Conservation (phyloP, 2,797 vertebrate genomes). For the Telmatherina bonti region DNA sequence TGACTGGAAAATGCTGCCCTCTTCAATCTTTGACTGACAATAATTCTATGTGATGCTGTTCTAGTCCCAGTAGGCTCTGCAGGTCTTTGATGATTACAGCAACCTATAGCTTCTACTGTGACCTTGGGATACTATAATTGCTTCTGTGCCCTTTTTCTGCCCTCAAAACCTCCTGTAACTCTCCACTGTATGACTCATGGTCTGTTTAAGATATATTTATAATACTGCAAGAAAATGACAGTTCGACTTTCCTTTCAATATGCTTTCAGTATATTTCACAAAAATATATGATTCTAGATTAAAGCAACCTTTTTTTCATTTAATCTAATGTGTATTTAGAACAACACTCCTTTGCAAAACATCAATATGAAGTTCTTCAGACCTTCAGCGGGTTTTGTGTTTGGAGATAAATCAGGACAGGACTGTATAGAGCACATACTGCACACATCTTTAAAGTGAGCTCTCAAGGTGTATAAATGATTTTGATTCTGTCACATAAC, state of each 20-base stretch:
- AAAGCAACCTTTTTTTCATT: slow-evolving; percentile 3
- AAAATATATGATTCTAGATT: neutral
- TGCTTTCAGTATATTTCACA: neutral
- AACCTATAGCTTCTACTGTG: slow-evolving; percentile 11
- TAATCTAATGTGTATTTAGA: slow-evolving; percentile 1
- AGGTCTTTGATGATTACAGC: slow-evolving; percentile 24
- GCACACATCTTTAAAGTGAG: slow-evolving; percentile 37
- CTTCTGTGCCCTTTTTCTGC: slow-evolving; percentile 49
- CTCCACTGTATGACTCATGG: neutral
- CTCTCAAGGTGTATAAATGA: slow-evolving; percentile 54
- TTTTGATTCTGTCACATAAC: slow-evolving; percentile 59
- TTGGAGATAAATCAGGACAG: slow-evolving; percentile 24
- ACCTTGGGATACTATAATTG: slow-evolving; percentile 48
- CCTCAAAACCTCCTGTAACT: slow-evolving; percentile 20
- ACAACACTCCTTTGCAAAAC: neutral
- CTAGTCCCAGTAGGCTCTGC: slow-evolving; percentile 3
- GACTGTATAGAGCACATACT: slow-evolving; percentile 3
- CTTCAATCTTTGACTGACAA: slow-evolving; percentile 17
- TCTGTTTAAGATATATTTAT: neutral
- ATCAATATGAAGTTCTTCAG: neutral
- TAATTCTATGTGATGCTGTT: slow-evolving; percentile 15
- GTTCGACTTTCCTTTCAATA: neutral
- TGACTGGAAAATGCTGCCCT: slow-evolving; percentile 7
- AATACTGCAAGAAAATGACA: neutral
- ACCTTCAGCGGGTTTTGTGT: slow-evolving; percentile 7